These are phyloP conservation scores for Apodemus speciosus DNA, from an alignment of 2,113 vertebrate genomes.

Conservation along the genomic window DNA sequence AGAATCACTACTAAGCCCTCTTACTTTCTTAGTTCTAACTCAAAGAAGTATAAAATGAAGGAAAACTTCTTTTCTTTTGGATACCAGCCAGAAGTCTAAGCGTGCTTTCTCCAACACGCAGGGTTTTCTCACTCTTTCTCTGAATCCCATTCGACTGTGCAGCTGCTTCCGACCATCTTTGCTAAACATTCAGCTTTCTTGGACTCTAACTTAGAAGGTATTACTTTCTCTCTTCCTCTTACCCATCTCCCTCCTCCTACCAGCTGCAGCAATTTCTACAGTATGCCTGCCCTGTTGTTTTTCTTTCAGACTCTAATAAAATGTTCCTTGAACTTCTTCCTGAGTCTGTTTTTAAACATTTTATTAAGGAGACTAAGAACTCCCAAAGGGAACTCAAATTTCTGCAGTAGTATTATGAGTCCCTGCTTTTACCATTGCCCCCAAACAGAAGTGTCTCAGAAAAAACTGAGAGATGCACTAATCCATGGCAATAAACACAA, in stretches of 20 bases:
- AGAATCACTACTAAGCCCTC: neutral
- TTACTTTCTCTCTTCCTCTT: neutral
- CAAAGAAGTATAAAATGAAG: neutral
- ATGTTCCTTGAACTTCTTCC: neutral
- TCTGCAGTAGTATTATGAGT: neutral
- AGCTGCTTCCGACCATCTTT: neutral
- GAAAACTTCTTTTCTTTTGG: neutral
- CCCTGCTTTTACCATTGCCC: neutral
- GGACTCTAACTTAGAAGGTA: neutral
- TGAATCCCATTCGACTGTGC: neutral
- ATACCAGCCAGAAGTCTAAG: neutral
- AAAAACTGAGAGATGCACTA: neutral
- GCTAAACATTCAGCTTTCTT: neutral
- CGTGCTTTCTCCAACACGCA: neutral
- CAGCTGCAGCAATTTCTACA: neutral
- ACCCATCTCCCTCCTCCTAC: neutral
- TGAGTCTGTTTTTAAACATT: neutral
- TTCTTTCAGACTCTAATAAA: neutral
- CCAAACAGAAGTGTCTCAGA: neutral
- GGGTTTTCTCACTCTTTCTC: neutral
- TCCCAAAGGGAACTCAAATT: neutral
- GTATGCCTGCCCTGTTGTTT: neutral
- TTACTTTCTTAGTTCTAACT: neutral
- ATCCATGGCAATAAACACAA: neutral
- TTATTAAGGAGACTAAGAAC: slow-evolving; percentile 8